These are phyloP conservation scores for Mythimna lalbum DNA, from an alignment of 2,888 invertebrate genomes.

Conservation along the genomic window DNA sequence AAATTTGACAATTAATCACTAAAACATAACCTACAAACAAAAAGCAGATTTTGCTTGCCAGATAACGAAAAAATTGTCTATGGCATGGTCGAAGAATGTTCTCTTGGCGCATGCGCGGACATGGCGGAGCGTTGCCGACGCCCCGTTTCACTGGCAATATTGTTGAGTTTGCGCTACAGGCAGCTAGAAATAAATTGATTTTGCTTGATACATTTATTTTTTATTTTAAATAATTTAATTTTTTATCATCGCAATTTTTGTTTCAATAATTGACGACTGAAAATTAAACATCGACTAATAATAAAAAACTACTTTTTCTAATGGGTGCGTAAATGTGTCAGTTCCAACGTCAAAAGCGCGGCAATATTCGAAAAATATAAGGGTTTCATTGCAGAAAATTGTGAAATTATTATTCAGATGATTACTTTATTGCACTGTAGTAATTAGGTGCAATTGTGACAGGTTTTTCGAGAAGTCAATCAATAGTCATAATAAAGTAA, in stretches of 20 bases:
- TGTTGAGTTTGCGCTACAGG: slow-evolving; percentile 63
- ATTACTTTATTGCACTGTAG: too few species aligned
- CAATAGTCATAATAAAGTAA: too few species aligned
- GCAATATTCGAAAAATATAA: background rate
- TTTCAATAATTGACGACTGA: too few species aligned
- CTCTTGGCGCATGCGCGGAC: slow-evolving; percentile 80
- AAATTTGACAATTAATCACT: slow-evolving; percentile 88
- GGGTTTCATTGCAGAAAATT: background rate
- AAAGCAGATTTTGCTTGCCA: slow-evolving; percentile 79
- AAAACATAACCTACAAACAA: slow-evolving; percentile 89
- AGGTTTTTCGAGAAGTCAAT: too few species aligned
- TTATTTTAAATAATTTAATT: background rate
- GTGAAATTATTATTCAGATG: too few species aligned
- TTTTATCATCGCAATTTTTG: background rate
- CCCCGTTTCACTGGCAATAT: slow-evolving; percentile 56
- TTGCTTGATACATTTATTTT: slow-evolving; percentile 11
- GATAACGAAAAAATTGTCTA: slow-evolving; percentile 80
- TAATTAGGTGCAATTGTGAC: too few species aligned
- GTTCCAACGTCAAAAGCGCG: background rate
- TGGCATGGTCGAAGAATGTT: slow-evolving; percentile 68
- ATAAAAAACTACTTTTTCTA: background rate
- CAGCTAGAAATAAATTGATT: slow-evolving; percentile 60
- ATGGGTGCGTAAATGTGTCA: background rate
- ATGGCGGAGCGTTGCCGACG: slow-evolving; percentile 44
- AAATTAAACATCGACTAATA: slow-evolving; percentile 15